Evolutionary conservation across 2,888 invertebrate species (phyloP).

Genomic region (Monopis laevigella): DNA sequence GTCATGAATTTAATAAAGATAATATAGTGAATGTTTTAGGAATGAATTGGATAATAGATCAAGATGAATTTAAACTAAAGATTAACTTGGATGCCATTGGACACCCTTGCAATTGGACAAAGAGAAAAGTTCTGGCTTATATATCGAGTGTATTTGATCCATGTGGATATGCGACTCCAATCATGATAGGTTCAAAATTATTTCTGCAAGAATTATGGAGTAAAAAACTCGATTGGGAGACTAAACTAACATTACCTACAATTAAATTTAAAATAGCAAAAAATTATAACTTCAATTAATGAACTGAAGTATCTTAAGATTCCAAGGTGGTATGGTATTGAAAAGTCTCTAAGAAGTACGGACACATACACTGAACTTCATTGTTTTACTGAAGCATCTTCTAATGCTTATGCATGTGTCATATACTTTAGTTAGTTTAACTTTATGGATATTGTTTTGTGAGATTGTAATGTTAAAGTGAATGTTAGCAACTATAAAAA

Average conservation of each 20-base stretch:
- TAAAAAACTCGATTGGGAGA: slow-evolving; percentile 15
- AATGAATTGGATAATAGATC: too few species aligned
- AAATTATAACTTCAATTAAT: neutral
- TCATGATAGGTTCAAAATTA: slow-evolving; percentile 13
- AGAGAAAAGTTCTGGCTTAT: slow-evolving; percentile 12
- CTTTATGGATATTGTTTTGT: neutral
- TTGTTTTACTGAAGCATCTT: slow-evolving; percentile 16
- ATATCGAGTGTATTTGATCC: slow-evolving; percentile 15
- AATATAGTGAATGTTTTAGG: too few species aligned
- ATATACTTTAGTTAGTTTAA: slow-evolving; percentile 10
- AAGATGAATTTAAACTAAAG: neutral
- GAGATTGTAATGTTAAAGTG: neutral
- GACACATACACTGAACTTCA: slow-evolving; percentile 11
- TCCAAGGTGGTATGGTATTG: neutral
- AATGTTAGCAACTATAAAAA: neutral
- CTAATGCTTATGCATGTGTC: slow-evolving; percentile 13
- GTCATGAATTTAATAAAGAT: too few species aligned
- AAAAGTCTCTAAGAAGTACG: neutral
- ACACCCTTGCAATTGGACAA: too few species aligned
- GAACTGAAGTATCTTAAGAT: neutral
- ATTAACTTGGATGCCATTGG: neutral
- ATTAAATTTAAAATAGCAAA: neutral
- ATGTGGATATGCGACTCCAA: slow-evolving; percentile 11
- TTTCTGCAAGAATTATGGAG: slow-evolving; percentile 15
- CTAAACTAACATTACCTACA: neutral